phyloP scores from a whole-genome alignment of 2,113 vertebrate genomes.

The Fulmarus glacialis region DNA sequence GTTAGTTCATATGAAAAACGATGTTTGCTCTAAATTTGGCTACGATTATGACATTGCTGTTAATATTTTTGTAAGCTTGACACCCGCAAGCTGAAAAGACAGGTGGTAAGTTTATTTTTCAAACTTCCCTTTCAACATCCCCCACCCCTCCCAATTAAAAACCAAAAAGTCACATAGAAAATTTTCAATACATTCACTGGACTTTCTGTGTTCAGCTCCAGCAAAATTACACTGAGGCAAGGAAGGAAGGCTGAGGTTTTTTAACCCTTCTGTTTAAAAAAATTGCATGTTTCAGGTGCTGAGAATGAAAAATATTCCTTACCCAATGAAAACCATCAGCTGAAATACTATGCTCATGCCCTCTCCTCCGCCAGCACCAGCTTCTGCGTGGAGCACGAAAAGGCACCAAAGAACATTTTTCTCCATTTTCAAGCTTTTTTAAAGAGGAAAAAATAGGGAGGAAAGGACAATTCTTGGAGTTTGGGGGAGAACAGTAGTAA shows the following conservation, averaged over 20 bases:
- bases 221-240: neutral
- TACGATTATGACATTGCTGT: neutral
- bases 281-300: neutral
- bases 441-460: neutral
- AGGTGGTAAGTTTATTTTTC: slow-evolving; percentile 20
- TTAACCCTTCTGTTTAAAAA: neutral
- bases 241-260: neutral
- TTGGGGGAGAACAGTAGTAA: neutral
- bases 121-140: neutral
- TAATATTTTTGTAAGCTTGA: neutral
- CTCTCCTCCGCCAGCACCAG: neutral
- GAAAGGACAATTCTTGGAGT: neutral
- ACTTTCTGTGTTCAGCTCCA: neutral
- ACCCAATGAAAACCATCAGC: neutral
- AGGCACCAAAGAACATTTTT: neutral
- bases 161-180: neutral
- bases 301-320: neutral
- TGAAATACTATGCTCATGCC: neutral
- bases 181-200: neutral
- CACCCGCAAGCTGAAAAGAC: neutral
- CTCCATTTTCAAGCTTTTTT: neutral
- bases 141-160: neutral
- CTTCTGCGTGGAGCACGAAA: neutral
- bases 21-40: slow-evolving; percentile 13
- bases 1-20: slow-evolving; percentile 28